Evolutionary conservation across 2,888 invertebrate species (phyloP).

Genomic region (Diadegma fenestrale): DNA sequence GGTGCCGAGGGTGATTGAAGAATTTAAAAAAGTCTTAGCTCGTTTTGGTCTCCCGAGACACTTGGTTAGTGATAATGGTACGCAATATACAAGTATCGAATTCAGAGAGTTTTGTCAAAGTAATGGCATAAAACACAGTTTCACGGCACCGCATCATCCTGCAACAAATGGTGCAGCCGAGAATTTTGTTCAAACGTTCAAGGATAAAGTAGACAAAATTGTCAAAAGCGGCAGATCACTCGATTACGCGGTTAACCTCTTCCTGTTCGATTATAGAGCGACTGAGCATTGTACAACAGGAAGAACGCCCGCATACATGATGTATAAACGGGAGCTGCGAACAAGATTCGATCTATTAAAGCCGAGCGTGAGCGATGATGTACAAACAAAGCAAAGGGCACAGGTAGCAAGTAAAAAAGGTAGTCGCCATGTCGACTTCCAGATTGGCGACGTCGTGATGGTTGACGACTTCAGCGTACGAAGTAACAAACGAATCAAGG

Average conservation of each 20-base stretch:
- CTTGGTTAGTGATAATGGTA: conserved; percentile 66
- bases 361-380: conserved; percentile 1
- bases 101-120: conserved; percentile 44
- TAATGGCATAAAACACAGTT: conserved; percentile 63
- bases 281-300: conserved; percentile 50
- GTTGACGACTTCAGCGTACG: conserved; percentile 16
- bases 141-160: conserved; percentile 67
- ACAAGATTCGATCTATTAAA: conserved; percentile 24
- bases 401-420: conserved; percentile 20
- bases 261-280: conserved; percentile 49
- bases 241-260: conserved; percentile 39
- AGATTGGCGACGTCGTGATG: conserved; percentile 21
- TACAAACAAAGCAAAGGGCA: conserved; percentile 10
- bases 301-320: conserved; percentile 24
- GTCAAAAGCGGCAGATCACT: conserved; percentile 14
- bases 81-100: conserved; percentile 58
- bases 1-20: not conserved
- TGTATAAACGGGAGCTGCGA: conserved; percentile 46
- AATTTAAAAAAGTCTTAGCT: not conserved
- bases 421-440: conserved; percentile 1
- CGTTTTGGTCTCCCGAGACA: conserved; percentile 17
- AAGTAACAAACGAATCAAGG: not conserved
- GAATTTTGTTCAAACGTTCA: conserved; percentile 64
- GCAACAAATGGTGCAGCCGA: conserved; percentile 41
- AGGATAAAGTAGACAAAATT: conserved; percentile 62